Evolutionary conservation across 2,888 invertebrate genomes (phyloP), one percentile per base, ranked within the genome.

Genomic region (Alloscopus bannaensis): DNA sequence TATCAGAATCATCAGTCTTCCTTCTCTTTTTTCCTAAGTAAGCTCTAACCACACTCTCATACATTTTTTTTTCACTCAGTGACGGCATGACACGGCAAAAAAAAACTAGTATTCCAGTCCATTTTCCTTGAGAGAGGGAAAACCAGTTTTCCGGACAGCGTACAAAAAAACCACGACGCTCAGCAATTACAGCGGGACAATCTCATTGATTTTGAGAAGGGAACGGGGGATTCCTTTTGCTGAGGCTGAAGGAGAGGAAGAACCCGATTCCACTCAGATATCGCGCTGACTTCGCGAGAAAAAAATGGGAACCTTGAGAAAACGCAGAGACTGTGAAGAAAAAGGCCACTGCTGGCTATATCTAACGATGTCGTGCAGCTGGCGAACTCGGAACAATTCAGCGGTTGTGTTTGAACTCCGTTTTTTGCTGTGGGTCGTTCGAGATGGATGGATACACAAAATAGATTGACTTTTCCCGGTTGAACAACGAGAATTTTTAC

Each of bases 1-100:
- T 82, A 82, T 81, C 82, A 78, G 82, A 83, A 81, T 84, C 84
- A 84, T 84, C 84, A 84, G 83, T 84, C 84, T 82, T 83, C 77
- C 64, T 57, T 42, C 69, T 18, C 40, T 31, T 22, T 29, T 26
- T 52, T 24, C 77, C 75, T 81, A 62, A 76, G 70, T 81, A 78
- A 75, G 65, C 64, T 79, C 77, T 55, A 45, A 42, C 31, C n/a
- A n/a, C n/a, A 59, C 59, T 31, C 57, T 47, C 57, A 20, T 66
- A 18, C 57, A 55, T 69, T 57, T 29, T 42, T 57, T 57, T 24
- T 50, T 47, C 40, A 26, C 68, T 55, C 13, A 3, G 8, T 36
- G 16, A 6, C 52, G 50, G 62, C 11, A 22, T 68, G 68, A 45
- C 55, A 55, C 22, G 40, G 57, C n/a, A 65, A 68, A 55, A 47